Evolutionary conservation across 2,113 vertebrate genomes (phyloP).

Genomic region (Plectropomus leopardus): DNA sequence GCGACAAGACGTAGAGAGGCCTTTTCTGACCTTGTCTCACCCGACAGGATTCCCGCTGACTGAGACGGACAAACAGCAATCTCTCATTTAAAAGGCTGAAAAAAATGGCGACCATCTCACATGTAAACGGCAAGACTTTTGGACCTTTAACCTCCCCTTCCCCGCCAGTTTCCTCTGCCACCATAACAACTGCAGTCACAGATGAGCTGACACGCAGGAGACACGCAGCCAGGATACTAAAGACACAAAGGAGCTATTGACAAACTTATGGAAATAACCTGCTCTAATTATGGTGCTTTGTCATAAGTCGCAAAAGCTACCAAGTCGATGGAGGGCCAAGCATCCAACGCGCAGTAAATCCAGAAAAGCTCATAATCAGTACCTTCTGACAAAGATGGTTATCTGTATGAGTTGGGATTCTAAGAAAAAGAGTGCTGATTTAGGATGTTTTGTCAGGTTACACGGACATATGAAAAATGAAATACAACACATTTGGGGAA

Average conservation of each 20-base stretch:
- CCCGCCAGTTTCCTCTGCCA: not conserved
- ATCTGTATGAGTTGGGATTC: slow-evolving; percentile 22
- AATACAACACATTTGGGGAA: slow-evolving; percentile 5
- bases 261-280: slow-evolving; percentile 69
- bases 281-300: slow-evolving; percentile 68
- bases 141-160: slow-evolving; percentile 63
- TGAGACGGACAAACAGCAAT: slow-evolving; percentile 60
- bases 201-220: slow-evolving; percentile 44
- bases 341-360: slow-evolving; percentile 63
- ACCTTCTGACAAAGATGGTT: slow-evolving; percentile 52
- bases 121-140: slow-evolving; percentile 67
- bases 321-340: slow-evolving; percentile 36
- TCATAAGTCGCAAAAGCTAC: slow-evolving; percentile 64
- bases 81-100: slow-evolving; percentile 57
- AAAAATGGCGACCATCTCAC: slow-evolving; percentile 76
- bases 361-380: slow-evolving; percentile 73
- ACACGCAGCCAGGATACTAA: slow-evolving; percentile 28
- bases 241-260: slow-evolving; percentile 74
- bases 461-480: slow-evolving; percentile 9
- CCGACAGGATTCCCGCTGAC: slow-evolving; percentile 31
- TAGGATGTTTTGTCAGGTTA: slow-evolving; percentile 45
- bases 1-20: slow-evolving; percentile 34
- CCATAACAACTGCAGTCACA: slow-evolving; percentile 43
- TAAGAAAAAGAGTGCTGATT: slow-evolving; percentile 46
- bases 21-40: slow-evolving; percentile 48